Evolutionary conservation across 2,888 invertebrate species (phyloP), one percentile per base, ranked within the genome.

Genomic region (Rotaria sp.): DNA sequence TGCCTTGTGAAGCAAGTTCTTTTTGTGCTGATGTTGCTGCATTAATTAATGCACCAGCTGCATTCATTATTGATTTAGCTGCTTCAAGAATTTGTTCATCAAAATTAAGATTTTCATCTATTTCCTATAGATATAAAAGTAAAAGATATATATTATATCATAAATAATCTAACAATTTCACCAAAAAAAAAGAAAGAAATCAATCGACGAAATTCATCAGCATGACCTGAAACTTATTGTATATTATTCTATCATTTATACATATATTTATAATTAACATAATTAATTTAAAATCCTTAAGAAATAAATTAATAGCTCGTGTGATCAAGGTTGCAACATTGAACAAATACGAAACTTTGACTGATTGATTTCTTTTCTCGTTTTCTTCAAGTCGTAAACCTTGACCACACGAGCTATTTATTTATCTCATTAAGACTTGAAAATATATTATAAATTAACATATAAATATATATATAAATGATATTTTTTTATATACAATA

Each of bases 11-110:
- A 84, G 97, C 96, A 0, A 99, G 93, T 90, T 99, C 99, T 87
- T 96, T 92, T 92, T 99, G 99, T 0, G 99, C 98, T 11, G 96
- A 95, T 87, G 96, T 96, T 0, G 99, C 98, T 0, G 98, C 97
- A 89, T 97, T 94, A 45, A 99, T 96, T 10, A 99, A 92, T 0
- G 97, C 97, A 0, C 97, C 96, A 0, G 98, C 98, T 0, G 99
- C 99, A 0, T 96, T 95, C 88, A 97, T 96, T 89, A 99, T 98
- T 4, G 96, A 96, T 92, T 97, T 97, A 74, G 98, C 98, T 0
- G 98, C 98, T 90, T 97, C 96, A 89, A 99, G 92, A 89, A 99
- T 99, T 95, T 98, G 97, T 92, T 97, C 98, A 91, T 99, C 99
- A 91, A 99, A 99, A 92, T 96, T 96, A 92, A 98, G 93, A 88